Evolutionary conservation across 1,140 invertebrate species (phyloP), one percentile per base, ranked within the genome.

Genomic region (Eubasilissa regina): DNA sequence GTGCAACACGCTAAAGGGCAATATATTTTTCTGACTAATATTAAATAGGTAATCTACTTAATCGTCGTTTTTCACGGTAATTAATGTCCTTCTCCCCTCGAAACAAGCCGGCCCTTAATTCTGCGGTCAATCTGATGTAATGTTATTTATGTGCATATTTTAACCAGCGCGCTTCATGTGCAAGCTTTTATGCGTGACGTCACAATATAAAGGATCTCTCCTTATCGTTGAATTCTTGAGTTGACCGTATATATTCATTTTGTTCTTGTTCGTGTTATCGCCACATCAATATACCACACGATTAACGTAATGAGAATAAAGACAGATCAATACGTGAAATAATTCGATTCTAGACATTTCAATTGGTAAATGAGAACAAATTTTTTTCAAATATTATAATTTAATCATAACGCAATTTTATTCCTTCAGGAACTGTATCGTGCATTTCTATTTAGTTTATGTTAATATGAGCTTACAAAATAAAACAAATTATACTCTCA

Each of bases 31-130:
- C 15, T 35, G 62, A 66, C 62, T 47, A 45, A 44, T 17, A 66
- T 47, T 43, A 66, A 44, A 66, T 66, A 62, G 43, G n/a, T 45
- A 70, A 70, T 53, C 47, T 13, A 47, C 15, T 1, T 35, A 35
- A 35, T 35, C 21, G 45, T 70, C n/a, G 51, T 53, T 51, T 51
- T 51, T 70, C 66, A 70, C 9, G 66, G 66, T 70, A 51, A 25
- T 70, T 48, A 62, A 62, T 62, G 58, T 62, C 58, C 58, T 62
- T 62, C 21, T 6, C 58, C 58, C 17, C 58, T 25, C 19, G 4
- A 62, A 51, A 62, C 25, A 35, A 19, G 21, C 9, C 19, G 17
- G n/a, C 7, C 15, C 19, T 25, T 25, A 25, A 62, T 62, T 62
- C 21, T 25, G 35, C 9, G 15, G 8, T 15, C 8, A 25, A 62